Evolutionary conservation across 53 echinoderm and acorn worm genomes (phyloP).

Genomic region (Actinopyga echinites): DNA sequence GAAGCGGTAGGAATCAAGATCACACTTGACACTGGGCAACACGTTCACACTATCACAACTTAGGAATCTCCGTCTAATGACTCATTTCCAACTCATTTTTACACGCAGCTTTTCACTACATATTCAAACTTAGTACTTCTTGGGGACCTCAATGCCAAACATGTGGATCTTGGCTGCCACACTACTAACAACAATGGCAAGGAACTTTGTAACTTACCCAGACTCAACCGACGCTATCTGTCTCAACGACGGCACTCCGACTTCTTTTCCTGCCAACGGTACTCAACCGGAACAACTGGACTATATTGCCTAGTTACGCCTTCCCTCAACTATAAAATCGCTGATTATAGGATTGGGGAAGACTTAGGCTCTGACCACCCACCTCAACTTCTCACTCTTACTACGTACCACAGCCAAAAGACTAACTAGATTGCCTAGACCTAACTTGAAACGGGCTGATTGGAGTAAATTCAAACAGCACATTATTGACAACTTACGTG

Average conservation of each 20-base stretch:
- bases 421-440: no score
- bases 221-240: background rate
- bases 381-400: no score
- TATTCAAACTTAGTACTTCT: background rate
- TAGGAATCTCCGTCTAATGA: background rate
- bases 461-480: no score
- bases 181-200: background rate
- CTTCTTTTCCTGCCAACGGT: background rate
- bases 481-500: no score
- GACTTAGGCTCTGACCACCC: no score
- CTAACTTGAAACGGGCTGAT: no score
- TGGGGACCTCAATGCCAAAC: conserved; percentile 14
- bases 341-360: no score
- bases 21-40: background rate
- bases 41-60: no score
- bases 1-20: background rate
- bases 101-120: background rate
- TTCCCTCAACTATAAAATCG: no score
- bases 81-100: background rate
- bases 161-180: background rate
- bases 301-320: background rate
- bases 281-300: background rate
- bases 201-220: background rate
- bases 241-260: background rate
- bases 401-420: no score